Percentiles rank a stretch among this genome's conserved stretches.
These are phyloP conservation scores for Oncorhynchus nerka DNA, from an alignment of 2,113 vertebrate species.

Conservation along the genomic window DNA sequence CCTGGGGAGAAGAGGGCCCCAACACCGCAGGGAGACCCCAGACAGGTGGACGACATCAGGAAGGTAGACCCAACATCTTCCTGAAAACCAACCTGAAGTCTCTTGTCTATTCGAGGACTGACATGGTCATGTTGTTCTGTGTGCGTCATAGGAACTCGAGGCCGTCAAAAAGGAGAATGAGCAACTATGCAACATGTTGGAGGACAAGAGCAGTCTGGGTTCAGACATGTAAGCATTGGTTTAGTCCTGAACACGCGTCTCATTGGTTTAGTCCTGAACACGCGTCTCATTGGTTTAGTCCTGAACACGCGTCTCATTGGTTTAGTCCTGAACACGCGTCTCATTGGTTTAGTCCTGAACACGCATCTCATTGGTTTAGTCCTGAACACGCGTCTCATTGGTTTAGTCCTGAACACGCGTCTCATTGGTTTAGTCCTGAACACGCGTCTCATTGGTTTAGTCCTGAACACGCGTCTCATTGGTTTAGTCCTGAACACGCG, in stretches of 20 bases:
- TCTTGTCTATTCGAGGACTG: background rate
- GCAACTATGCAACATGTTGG: constrained; percentile 41
- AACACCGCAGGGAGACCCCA: constrained; percentile 52
- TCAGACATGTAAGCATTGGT: constrained; percentile 62
- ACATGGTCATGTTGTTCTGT: background rate
- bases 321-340: too few species aligned
- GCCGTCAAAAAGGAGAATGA: constrained; percentile 68
- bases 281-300: too few species aligned
- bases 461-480: background rate
- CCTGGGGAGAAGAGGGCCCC: constrained; percentile 50
- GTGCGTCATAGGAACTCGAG: constrained; percentile 44
- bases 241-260: too few species aligned
- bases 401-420: too few species aligned
- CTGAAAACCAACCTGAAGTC: too few species aligned
- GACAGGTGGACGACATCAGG: constrained; percentile 59
- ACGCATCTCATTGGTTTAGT: constrained; percentile 51
- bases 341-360: constrained; percentile 62
- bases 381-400: constrained; percentile 39
- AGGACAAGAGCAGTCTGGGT: constrained; percentile 68
- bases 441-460: too few species aligned
- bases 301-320: too few species aligned
- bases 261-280: too few species aligned
- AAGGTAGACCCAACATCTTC: constrained; percentile 51
- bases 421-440: too few species aligned
- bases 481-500: constrained; percentile 65